Conservation (phyloP, 2,113 vertebrate genomes). For the Chrysochloris asiatica region DNA sequence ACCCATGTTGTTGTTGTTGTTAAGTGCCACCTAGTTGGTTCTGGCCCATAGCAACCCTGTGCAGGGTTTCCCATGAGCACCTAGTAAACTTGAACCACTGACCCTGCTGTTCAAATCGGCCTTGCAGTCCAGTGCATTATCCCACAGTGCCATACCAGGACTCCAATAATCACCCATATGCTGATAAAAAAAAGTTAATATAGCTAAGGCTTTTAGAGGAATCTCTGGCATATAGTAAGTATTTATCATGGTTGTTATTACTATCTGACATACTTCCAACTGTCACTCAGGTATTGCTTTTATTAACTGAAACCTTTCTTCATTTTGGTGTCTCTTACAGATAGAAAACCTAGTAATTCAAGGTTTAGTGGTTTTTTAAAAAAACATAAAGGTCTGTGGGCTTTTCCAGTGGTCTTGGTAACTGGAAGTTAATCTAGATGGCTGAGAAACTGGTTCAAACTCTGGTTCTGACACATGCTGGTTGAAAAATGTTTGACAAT, state of each 20-base stretch:
- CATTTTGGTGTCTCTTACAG: slow-evolving; percentile 25
- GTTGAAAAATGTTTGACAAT: slow-evolving; percentile 45
- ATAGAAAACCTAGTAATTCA: not conserved
- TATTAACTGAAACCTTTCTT: not conserved
- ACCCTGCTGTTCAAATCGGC: too few species aligned
- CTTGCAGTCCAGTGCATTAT: too few species aligned
- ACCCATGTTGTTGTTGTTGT: too few species aligned
- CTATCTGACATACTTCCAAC: not conserved
- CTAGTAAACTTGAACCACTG: too few species aligned
- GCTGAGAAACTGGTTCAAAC: slow-evolving; percentile 44
- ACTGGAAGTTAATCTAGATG: not conserved
- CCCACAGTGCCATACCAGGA: too few species aligned
- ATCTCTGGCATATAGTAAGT: not conserved
- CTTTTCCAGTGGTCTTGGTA: not conserved
- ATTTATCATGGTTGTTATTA: not conserved
- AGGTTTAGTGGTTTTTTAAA: not conserved
- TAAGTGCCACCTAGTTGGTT: too few species aligned
- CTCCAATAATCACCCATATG: too few species aligned
- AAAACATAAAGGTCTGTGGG: not conserved
- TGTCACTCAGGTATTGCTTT: not conserved
- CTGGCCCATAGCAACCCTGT: too few species aligned
- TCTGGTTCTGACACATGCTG: slow-evolving; percentile 37
- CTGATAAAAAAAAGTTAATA: not conserved
- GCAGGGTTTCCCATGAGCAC: too few species aligned
- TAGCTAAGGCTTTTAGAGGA: not conserved